phyloP scores from a whole-genome alignment of 2,888 invertebrate genomes.

The Deilephila elpenor region DNA sequence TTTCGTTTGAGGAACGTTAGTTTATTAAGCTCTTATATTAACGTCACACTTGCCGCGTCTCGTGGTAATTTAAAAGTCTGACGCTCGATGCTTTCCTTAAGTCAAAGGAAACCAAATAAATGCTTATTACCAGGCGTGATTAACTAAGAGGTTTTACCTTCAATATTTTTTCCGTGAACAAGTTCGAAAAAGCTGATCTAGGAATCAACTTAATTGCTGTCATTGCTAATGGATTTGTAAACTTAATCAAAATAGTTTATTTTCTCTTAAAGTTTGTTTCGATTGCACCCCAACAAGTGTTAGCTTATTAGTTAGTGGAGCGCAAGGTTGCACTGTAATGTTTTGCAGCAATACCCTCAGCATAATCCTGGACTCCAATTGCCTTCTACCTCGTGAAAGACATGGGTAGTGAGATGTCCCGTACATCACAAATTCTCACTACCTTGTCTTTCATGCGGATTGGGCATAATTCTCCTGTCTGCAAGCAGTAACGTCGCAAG shows the following conservation, averaged over 20 bases:
- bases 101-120: background rate
- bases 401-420: slow-evolving; percentile 98
- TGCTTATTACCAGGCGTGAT: background rate
- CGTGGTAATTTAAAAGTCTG: background rate
- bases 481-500: background rate
- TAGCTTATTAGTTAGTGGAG: background rate
- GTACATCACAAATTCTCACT: slow-evolving; percentile 90
- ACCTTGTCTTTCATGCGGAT: slow-evolving; percentile 98
- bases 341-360: slow-evolving; percentile 2
- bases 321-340: slow-evolving; percentile 13
- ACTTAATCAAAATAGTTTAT: background rate
- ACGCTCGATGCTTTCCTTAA: background rate
- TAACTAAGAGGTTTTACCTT: background rate
- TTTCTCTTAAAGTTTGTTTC: background rate
- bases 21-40: background rate
- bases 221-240: background rate
- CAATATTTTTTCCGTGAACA: background rate
- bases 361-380: slow-evolving; percentile 34
- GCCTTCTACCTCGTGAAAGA: slow-evolving; percentile 93
- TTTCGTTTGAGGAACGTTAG: background rate
- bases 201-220: background rate
- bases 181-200: background rate
- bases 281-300: background rate
- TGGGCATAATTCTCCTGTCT: slow-evolving; percentile 62
- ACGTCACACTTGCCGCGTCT: background rate